Evolutionary conservation across 2,113 vertebrate genomes (phyloP).

Genomic region (Sinosuthora webbiana): DNA sequence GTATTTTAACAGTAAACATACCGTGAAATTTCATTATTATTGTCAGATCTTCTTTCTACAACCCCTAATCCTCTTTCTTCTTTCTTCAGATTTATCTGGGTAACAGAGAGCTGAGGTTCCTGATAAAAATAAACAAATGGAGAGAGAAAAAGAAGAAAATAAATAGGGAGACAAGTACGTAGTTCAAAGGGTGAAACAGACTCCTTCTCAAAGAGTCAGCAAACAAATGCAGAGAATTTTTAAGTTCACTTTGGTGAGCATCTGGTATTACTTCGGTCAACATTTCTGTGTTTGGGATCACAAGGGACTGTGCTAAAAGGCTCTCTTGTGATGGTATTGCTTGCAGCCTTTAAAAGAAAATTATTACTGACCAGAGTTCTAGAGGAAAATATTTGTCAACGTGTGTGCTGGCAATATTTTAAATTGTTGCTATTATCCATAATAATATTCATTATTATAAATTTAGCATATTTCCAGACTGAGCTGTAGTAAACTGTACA

Average conservation of each 20-base stretch:
- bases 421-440: slow-evolving; percentile 33
- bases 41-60: not conserved
- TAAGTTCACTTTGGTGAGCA: not conserved
- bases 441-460: slow-evolving; percentile 48
- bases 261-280: not conserved
- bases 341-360: not conserved
- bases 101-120: not conserved
- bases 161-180: not conserved
- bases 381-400: slow-evolving; percentile 5
- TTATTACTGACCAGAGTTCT: slow-evolving; percentile 1
- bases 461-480: slow-evolving; percentile 59
- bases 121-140: not conserved
- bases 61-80: not conserved
- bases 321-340: not conserved
- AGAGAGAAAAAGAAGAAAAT: not conserved
- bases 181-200: not conserved
- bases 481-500: slow-evolving; percentile 60
- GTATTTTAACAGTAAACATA: not conserved
- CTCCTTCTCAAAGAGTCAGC: not conserved
- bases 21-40: not conserved
- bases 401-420: slow-evolving; percentile 7
- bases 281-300: not conserved
- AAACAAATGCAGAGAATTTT: not conserved
- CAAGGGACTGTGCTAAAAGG: not conserved
- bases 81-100: not conserved